Conservation (phyloP, 2,113 vertebrate genomes). For the Zosterops japonicus region DNA sequence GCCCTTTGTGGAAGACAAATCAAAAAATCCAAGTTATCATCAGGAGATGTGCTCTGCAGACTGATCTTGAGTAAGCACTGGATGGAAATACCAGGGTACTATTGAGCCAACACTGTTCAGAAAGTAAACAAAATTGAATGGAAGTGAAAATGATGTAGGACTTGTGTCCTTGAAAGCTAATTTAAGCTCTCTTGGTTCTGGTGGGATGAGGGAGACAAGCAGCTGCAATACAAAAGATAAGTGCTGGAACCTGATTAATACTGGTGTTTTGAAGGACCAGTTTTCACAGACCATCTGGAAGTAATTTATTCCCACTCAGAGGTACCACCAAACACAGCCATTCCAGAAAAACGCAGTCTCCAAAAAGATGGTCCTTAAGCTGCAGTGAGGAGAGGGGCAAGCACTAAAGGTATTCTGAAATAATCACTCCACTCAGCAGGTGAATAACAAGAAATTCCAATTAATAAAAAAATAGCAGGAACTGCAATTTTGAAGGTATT, state of each 20-base stretch:
- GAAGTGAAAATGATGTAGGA: not conserved
- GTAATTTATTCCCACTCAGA: not conserved
- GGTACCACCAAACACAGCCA: not conserved
- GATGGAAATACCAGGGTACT: not conserved
- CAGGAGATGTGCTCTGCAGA: not conserved
- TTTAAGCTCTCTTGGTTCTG: constrained; percentile 30
- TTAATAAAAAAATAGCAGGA: not conserved
- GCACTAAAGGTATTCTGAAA: not conserved
- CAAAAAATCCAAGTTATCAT: not conserved
- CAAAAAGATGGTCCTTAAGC: not conserved
- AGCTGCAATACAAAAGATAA: constrained; percentile 5
- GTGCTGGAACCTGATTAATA: constrained; percentile 10
- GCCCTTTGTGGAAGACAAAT: not conserved
- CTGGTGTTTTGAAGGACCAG: constrained; percentile 24
- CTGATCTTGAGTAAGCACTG: not conserved
- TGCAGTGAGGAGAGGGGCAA: not conserved
- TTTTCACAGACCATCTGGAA: constrained; percentile 5
- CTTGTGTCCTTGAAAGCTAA: constrained; percentile 55
- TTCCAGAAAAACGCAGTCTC: not conserved
- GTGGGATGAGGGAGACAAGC: constrained; percentile 26
- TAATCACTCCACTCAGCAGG: not conserved
- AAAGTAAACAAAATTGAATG: not conserved
- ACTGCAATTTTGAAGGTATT: not conserved
- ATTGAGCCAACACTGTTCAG: not conserved
- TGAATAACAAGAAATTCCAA: not conserved